Conservation (phyloP, 2,888 invertebrate genomes). For the Aspidapion aeneum region DNA sequence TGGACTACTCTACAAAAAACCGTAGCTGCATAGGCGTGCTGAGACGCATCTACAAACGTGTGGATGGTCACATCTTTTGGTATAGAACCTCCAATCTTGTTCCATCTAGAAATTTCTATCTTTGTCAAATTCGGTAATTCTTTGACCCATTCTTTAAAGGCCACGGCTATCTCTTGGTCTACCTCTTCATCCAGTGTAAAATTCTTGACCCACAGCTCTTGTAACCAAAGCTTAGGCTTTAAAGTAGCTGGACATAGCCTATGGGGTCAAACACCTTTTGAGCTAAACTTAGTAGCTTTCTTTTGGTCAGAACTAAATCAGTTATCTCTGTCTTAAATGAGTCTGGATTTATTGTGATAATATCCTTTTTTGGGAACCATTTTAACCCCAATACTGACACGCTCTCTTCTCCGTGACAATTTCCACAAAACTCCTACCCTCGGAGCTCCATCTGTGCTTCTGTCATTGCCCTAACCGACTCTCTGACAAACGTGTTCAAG, state of each 20-base stretch:
- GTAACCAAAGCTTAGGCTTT: not conserved
- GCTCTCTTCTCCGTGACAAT: not conserved
- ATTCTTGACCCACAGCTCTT: not conserved
- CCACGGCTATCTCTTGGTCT: not conserved
- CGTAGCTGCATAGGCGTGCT: conserved; percentile 6
- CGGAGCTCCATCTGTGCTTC: not conserved
- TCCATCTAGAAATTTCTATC: not conserved
- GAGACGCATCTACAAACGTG: not conserved
- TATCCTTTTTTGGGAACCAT: not conserved
- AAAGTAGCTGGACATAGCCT: not conserved
- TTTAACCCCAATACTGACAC: not conserved
- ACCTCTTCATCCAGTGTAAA: not conserved
- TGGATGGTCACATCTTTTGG: not conserved
- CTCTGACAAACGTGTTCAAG: not conserved
- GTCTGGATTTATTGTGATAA: not conserved
- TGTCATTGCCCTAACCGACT: not conserved
- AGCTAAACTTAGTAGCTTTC: not conserved
- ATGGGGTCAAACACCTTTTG: conserved; percentile 1
- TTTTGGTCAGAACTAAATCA: not conserved
- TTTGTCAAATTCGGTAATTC: not conserved
- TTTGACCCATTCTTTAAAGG: not conserved
- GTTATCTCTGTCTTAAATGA: not conserved
- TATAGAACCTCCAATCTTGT: not conserved
- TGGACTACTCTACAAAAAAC: conserved; percentile 3
- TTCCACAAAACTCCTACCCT: not conserved